Percentiles rank a stretch among this genome's conserved stretches.
These are phyloP conservation scores for Erithacus rubecula DNA, from an alignment of 2,797 vertebrate genomes.

Conservation along the genomic window DNA sequence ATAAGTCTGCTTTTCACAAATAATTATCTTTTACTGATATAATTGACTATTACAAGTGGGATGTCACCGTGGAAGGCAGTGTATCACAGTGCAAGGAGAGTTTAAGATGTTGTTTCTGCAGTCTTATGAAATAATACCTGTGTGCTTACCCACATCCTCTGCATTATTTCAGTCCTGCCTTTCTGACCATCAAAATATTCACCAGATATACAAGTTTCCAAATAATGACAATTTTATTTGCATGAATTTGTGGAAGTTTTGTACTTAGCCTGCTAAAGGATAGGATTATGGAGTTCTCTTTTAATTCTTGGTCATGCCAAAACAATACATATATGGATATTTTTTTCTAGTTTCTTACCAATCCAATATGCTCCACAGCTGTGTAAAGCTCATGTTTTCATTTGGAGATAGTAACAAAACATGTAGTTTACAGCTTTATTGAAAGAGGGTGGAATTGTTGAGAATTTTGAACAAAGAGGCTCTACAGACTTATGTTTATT, in stretches of 20 bases:
- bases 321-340: not conserved
- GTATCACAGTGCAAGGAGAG: not conserved
- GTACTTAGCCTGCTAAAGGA: not conserved
- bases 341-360: not conserved
- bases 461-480: not conserved
- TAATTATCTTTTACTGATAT: not conserved
- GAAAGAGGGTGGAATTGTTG: not conserved
- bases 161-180: not conserved
- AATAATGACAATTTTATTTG: not conserved
- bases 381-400: not conserved
- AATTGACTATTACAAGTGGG: not conserved
- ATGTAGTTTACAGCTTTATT: not conserved
- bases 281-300: not conserved
- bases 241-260: not conserved
- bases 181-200: not conserved
- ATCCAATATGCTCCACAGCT: not conserved
- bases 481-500: not conserved
- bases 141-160: not conserved
- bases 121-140: not conserved
- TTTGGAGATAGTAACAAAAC: not conserved
- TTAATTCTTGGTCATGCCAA: not conserved
- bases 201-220: not conserved
- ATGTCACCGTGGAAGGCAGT: not conserved
- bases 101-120: not conserved
- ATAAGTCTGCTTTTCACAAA: not conserved